Evolutionary conservation across 2,888 invertebrate species (phyloP), one percentile per base, ranked within the genome.

Genomic region (Dynastes tityus): DNA sequence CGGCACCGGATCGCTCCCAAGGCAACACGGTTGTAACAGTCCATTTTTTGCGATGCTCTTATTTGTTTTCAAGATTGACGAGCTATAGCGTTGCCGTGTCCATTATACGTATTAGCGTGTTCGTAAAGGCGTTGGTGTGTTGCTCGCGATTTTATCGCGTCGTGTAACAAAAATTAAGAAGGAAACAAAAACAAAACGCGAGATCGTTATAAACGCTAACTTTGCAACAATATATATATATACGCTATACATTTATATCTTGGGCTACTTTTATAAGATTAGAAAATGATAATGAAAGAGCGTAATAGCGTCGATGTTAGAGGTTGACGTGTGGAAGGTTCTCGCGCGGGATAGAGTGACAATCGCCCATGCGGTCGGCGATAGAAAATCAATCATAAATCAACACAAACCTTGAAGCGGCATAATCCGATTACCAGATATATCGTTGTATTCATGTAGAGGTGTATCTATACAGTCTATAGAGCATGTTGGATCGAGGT

Each of bases 351-450:
- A 68, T 68, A 40, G 55, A 77, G 78, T 49, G 71, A 78, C 73
- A 78, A 78, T 73, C 78, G 73, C 78, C 80, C 80, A 80, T 78
- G 61, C 78, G 5, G 32, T 37, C 32, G 9, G 45, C 81, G 80
- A 81, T 81, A 80, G 80, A 81, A 80, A 81, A 80, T 81, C 80
- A 78, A 77, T 80, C 79, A 81, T 82, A 82, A 82, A 82, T 82
- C 82, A 83, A 80, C 79, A 82, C 80, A 77, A 83, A 83, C 83
- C 83, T 83, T 83, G 83, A 83, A 83, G 83, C 82, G 82, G 81
- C 83, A 82, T 83, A 83, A 83, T 83, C 83, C 80, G 83, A 83
- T 83, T 83, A 83, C 81, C 29, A 61, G 61, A 81, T 80, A 81
- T 79, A 83, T 82, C 83, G 83, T 83, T 82, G 83, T 83, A 22